These are phyloP conservation scores for Puntigrus tetrazona DNA, from an alignment of 2,113 vertebrate species.

Conservation along the genomic window DNA sequence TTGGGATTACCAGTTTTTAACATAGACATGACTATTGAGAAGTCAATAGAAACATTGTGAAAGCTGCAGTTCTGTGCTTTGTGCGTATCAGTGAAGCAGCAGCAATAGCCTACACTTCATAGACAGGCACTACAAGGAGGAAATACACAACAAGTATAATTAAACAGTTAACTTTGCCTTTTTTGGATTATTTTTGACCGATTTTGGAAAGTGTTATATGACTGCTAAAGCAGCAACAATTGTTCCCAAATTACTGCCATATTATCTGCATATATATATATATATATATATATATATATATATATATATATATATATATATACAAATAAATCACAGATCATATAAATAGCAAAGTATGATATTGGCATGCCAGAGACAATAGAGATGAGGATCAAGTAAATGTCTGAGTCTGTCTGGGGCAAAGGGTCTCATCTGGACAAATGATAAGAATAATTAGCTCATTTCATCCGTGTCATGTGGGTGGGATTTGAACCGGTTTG, in stretches of 20 bases:
- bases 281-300: background rate
- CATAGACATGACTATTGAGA: background rate
- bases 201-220: background rate
- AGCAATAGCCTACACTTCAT: conserved; percentile 1
- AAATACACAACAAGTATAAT: background rate
- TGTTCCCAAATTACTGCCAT: background rate
- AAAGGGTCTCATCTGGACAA: background rate
- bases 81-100: conserved; percentile 21
- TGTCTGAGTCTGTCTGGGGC: background rate
- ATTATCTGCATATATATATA: background rate
- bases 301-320: background rate
- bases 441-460: background rate
- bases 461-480: background rate
- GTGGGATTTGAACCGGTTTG: background rate
- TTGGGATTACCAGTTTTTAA: background rate
- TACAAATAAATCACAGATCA: background rate
- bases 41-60: conserved; percentile 7
- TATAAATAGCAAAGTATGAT: background rate
- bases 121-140: background rate
- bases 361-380: conserved; percentile 18
- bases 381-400: background rate
- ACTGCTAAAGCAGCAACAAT: conserved; percentile 3
- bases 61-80: conserved; percentile 8
- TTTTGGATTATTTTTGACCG: background rate
- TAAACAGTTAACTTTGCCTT: background rate